phyloP scores from a whole-genome alignment of 2,113 vertebrate species.

The Tachuris rubrigastra region DNA sequence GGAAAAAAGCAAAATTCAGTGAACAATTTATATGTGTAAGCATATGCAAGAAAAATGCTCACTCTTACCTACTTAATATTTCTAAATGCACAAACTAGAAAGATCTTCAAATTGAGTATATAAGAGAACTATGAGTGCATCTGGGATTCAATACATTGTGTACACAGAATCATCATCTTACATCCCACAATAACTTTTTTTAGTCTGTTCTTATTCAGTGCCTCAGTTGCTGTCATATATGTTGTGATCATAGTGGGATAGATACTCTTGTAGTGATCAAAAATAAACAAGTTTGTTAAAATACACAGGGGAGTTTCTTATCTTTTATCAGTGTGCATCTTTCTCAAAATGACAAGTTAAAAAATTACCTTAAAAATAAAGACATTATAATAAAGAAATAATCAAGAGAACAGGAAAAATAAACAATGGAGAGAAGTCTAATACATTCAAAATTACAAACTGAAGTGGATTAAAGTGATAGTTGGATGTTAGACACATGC shows the following conservation, averaged over 20 bases:
- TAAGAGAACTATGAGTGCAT: not conserved
- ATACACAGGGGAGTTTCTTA: accelerated
- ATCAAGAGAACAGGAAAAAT: not conserved
- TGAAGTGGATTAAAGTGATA: not conserved
- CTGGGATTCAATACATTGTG: not conserved
- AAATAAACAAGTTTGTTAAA: not conserved
- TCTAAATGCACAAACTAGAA: not conserved
- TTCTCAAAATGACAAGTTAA: not conserved
- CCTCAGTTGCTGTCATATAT: not conserved
- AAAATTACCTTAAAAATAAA: not conserved
- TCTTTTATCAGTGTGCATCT: not conserved
- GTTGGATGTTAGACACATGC: not conserved
- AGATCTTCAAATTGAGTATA: not conserved
- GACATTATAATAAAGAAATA: not conserved
- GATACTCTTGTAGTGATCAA: not conserved
- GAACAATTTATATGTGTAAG: not conserved
- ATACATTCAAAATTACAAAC: not conserved
- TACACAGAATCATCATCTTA: not conserved
- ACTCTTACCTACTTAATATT: not conserved
- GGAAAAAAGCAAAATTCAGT: not conserved
- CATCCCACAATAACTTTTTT: not conserved
- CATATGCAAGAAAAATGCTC: not conserved
- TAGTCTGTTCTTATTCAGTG: not conserved
- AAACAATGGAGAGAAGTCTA: not conserved
- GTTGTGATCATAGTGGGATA: not conserved